Base-by-base conservation (phyloP, 2,113 vertebrate genomes). In the Campylomormyrus tamandua region DNA sequence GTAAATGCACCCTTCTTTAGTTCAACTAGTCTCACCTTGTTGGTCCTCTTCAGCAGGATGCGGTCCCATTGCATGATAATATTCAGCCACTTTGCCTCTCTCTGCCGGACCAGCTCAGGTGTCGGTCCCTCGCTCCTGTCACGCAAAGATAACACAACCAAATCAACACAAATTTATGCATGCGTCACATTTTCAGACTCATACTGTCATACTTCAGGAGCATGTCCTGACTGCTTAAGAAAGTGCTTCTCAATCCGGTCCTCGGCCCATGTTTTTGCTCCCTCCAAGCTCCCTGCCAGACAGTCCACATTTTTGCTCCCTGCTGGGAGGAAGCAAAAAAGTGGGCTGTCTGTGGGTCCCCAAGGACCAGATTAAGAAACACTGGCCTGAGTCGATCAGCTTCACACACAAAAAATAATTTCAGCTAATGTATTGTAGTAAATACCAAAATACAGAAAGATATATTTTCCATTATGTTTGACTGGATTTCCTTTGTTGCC, bases 61-160 rank as follows among this genome's bases (percentile, higher is more conserved):
- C 94, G 96, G 86, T 97, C 96, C 97, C 97, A 97, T 49, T 97
- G 96, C 5, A 89, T 92, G 0, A 96, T 97, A 93, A 98, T 96
- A 87, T 95, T 95, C 77, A 98, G 95, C 97, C 97, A 98, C 91
- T 97, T 97, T 94, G 95, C 94, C 93, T 98, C 97, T 87, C 97
- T 94, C 90, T 97, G 97, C 74, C 97, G 95, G 91, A 98, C 95
- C 35, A 97, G 90, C 90, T 96, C 96, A 56, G 96, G 95, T 15
- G 96, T 45, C 2, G 95, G 96, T 1, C 96, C 95, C 52, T 94
- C 93, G 90, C 91, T 93, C 90, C 95, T 94, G 92, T 87, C 35
- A 91, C 49, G 86, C 62, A 87, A 35, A 83, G 3, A 74, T 5
- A 88, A 58, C 10, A 27, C 80, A 66, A 35, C 31, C 3, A 42